These are phyloP conservation scores for Microctenopoma lineatum DNA, from an alignment of 2,797 vertebrate species.

Conservation along the genomic window DNA sequence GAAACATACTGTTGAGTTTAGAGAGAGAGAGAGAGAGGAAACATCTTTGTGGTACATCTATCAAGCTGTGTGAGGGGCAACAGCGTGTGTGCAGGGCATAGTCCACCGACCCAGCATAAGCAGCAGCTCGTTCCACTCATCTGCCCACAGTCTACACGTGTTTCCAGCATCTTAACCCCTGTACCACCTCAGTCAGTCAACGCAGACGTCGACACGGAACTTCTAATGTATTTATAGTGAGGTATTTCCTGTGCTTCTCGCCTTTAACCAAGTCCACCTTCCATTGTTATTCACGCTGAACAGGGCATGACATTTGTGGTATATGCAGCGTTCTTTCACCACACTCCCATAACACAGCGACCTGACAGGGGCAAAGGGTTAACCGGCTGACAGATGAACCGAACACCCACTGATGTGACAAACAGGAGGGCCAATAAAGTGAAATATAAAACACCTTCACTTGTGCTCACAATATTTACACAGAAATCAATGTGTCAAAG, in stretches of 20 bases:
- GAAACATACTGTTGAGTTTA: conserved; percentile 14
- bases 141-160: conserved; percentile 32
- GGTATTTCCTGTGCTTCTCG: conserved; percentile 67
- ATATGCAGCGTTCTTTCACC: conserved; percentile 52
- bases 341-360: conserved; percentile 48
- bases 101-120: conserved; percentile 52
- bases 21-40: not conserved
- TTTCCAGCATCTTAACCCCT: conserved; percentile 35
- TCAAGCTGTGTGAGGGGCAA: conserved; percentile 19
- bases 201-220: conserved; percentile 37
- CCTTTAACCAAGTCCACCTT: conserved; percentile 62
- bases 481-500: no score
- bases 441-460: no score
- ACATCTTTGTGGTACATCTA: conserved; percentile 1
- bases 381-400: conserved; percentile 53
- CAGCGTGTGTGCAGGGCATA: conserved; percentile 4
- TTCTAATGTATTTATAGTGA: conserved; percentile 68
- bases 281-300: conserved; percentile 66
- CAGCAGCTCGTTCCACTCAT: conserved; percentile 31
- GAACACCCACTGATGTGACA: conserved; percentile 18
- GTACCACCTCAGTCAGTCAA: conserved; percentile 43
- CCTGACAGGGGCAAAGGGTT: conserved; percentile 59
- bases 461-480: not conserved
- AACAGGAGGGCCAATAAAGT: conserved; percentile 9
- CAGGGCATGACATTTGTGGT: conserved; percentile 65